Base-by-base conservation (phyloP, 2,888 invertebrate species). In the Selenia dentaria region DNA sequence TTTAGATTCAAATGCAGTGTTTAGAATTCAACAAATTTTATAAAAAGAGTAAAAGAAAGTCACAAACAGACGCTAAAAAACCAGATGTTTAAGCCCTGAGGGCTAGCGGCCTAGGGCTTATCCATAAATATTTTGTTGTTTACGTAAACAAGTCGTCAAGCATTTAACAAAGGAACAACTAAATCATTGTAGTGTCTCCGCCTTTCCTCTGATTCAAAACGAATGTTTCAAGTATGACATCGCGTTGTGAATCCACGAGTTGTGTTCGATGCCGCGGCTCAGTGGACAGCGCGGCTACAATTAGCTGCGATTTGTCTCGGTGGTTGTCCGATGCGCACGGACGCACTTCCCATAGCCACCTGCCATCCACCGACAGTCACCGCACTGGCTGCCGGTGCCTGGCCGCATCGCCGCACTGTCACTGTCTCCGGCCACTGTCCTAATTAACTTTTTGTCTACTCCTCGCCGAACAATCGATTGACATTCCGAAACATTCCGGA, bases 311-410 rank as follows among this genome's bases (percentile, higher is more conserved):
- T 90, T 88, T 79, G 89, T 81, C 75, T 67, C 85, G 88, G 81
- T 74, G 76, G 69, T 68, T 67, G 67, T 66, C 70, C 76, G 89
- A 82, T 70, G 87, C 89, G 89, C 89, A 89, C 89, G 89, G 83
- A 79, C 81, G 87, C 72, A 74, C 87, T 90, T 90, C 88, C 87
- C 89, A 90, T 85, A 86, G 74, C 72, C 83, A 85, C 85, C 83
- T 80, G 80, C 75, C 44, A 49, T 36, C 38, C 41, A 42, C 52
- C 41, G 37, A 29, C 35, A 9, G 25, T 22, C 6, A 6, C 6
- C 25, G 25, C 6, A 6, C 6, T 10, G 25, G 12, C 49, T 31
- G 55, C 34, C 46, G 48, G 49, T 42, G 43, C 42, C 41, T 41
- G 47, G 37, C 48, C 52, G 51, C 33, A 34, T 49, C 50, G 47